Evolutionary conservation across 2,888 invertebrate species (phyloP).

Genomic region (Lithophane semibrunnea): DNA sequence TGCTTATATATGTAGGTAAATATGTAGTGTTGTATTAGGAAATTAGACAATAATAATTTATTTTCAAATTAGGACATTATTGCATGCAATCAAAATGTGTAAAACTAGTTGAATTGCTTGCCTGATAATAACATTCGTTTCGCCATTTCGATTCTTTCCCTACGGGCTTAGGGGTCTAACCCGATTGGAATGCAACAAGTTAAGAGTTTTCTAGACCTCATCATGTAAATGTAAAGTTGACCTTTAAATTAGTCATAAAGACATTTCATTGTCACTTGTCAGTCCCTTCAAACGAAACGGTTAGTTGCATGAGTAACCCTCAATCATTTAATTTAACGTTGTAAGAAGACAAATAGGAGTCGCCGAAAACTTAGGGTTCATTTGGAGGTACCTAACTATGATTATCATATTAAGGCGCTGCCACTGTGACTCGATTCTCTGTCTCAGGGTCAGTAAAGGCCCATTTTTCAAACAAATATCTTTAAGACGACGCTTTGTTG

Average conservation of each 20-base stretch:
- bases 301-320: slow-evolving; percentile 61
- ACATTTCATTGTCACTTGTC: slow-evolving; percentile 64
- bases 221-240: slow-evolving; percentile 48
- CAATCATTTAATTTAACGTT: slow-evolving; percentile 57
- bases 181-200: slow-evolving; percentile 8
- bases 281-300: slow-evolving; percentile 62
- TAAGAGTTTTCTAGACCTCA: slow-evolving; percentile 49
- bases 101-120: slow-evolving; percentile 13
- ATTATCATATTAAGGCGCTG: not conserved
- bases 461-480: not conserved
- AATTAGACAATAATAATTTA: slow-evolving; percentile 22
- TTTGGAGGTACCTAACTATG: not conserved
- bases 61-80: not conserved
- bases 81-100: not conserved
- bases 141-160: slow-evolving; percentile 10
- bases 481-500: not conserved
- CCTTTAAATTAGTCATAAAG: slow-evolving; percentile 66
- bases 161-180: not conserved
- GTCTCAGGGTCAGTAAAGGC: not conserved
- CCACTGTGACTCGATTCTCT: not conserved
- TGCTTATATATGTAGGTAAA: not conserved
- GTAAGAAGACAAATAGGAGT: slow-evolving; percentile 30
- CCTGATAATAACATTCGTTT: slow-evolving; percentile 24
- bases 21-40: not conserved
- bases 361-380: slow-evolving; percentile 16